phyloP scores from a whole-genome alignment of 1,140 invertebrate genomes.

The Hylyphantes graminicola region DNA sequence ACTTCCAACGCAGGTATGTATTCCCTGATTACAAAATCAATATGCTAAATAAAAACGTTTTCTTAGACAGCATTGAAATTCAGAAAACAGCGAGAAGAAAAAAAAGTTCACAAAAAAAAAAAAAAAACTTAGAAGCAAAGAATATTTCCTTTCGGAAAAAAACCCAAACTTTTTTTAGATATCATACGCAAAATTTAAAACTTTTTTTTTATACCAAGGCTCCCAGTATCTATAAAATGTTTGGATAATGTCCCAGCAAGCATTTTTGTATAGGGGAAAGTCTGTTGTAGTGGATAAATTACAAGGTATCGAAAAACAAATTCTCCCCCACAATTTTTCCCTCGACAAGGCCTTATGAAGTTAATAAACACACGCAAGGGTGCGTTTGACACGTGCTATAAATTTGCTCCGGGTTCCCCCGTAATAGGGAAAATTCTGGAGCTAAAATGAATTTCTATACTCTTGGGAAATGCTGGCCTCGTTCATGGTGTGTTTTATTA shows the following conservation, averaged over 20 bases:
- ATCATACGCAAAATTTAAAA: not conserved
- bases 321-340: slow-evolving; percentile 8
- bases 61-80: not conserved
- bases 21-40: slow-evolving; percentile 52
- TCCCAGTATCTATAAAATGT: slow-evolving; percentile 36
- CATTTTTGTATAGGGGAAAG: slow-evolving; percentile 15
- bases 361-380: slow-evolving; percentile 43
- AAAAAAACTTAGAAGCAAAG: not conserved
- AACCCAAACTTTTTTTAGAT: not conserved
- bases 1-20: slow-evolving; percentile 25
- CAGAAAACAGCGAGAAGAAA: slow-evolving; percentile 20
- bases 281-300: slow-evolving; percentile 36
- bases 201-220: not conserved
- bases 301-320: slow-evolving; percentile 44
- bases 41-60: slow-evolving; percentile 54
- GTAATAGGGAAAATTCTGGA: slow-evolving; percentile 28
- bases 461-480: not conserved
- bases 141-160: not conserved
- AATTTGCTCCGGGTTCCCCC: slow-evolving; percentile 39
- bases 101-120: not conserved
- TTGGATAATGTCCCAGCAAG: slow-evolving; percentile 18
- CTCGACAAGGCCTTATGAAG: slow-evolving; percentile 25
- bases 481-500: not conserved
- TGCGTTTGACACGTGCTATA: slow-evolving; percentile 37
- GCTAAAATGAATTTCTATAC: slow-evolving; percentile 45